Conservation (phyloP, 2,888 invertebrate species). For the Sympetrum striolatum region DNA sequence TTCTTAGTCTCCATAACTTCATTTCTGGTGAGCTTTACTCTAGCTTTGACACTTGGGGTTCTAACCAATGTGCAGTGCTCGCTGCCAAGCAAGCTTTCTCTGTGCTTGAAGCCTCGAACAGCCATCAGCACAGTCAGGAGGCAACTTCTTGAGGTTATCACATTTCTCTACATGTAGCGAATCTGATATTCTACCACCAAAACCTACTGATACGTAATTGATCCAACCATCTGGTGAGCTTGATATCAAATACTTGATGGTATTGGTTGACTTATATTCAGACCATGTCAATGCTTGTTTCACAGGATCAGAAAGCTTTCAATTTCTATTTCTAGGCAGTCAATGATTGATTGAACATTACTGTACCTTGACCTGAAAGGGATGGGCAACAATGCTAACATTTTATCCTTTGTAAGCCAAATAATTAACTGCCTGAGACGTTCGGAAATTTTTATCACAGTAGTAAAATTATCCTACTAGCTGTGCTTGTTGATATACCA, state of each 20-base stretch:
- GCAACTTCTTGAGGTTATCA: too few species aligned
- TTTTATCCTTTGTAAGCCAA: neutral
- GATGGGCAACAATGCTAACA: conserved; percentile 49
- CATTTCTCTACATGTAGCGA: conserved; percentile 46
- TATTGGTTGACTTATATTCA: conserved; percentile 44
- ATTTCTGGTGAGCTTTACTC: neutral
- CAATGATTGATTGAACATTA: too few species aligned
- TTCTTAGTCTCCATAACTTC: neutral
- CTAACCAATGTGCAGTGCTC: neutral
- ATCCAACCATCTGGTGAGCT: conserved; percentile 35
- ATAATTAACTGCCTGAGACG: conserved; percentile 47
- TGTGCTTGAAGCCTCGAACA: neutral
- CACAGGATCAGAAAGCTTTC: conserved; percentile 53
- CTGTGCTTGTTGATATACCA: conserved; percentile 46
- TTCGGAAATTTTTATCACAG: conserved; percentile 45
- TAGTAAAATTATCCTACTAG: conserved; percentile 48
- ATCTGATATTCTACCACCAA: conserved; percentile 14
- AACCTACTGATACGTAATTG: neutral
- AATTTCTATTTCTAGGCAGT: conserved; percentile 47
- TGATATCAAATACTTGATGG: conserved; percentile 47
- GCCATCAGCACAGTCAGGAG: neutral
- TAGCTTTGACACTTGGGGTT: too few species aligned
- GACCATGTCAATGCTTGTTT: conserved; percentile 47
- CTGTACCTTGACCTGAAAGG: conserved; percentile 50
- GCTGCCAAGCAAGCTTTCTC: neutral